phyloP scores from a whole-genome alignment of 2,113 vertebrate genomes.

The Crotalus viridis region DNA sequence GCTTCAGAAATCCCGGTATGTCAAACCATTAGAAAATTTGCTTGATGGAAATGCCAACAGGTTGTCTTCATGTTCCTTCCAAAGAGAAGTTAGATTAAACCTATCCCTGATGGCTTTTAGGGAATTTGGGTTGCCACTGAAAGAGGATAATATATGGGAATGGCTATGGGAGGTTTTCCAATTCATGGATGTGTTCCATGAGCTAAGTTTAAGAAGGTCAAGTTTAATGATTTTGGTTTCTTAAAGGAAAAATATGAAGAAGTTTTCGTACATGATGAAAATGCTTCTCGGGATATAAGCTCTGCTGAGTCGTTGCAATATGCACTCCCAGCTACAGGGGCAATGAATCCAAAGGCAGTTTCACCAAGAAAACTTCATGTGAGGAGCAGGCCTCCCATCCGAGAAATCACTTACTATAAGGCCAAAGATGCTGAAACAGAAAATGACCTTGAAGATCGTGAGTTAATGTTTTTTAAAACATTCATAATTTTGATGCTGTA shows the following conservation, averaged over 20 bases:
- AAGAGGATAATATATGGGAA: not conserved
- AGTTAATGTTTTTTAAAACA: slow-evolving; percentile 62
- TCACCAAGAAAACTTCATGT: slow-evolving; percentile 62
- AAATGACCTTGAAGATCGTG: slow-evolving; percentile 85
- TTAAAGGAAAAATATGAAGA: slow-evolving; percentile 79
- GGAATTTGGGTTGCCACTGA: not conserved
- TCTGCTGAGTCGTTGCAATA: slow-evolving; percentile 55
- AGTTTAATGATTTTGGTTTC: not conserved
- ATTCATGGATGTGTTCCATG: not conserved
- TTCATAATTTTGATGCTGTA: not conserved
- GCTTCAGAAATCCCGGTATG: not conserved
- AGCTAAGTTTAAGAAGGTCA: not conserved
- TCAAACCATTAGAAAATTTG: not conserved
- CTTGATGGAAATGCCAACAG: not conserved
- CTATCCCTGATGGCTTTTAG: not conserved
- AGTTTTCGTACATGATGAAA: slow-evolving; percentile 73
- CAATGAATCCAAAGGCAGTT: slow-evolving; percentile 55
- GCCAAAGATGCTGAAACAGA: slow-evolving; percentile 83
- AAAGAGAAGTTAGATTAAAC: not conserved
- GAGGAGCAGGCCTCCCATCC: slow-evolving; percentile 72
- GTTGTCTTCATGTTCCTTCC: not conserved
- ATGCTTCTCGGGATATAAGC: slow-evolving; percentile 69
- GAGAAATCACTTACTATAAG: slow-evolving; percentile 94
- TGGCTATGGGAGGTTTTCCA: not conserved
- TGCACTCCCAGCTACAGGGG: slow-evolving; percentile 51